phyloP scores from a whole-genome alignment of 2,888 invertebrate genomes.

The Epistrophe eligans region DNA sequence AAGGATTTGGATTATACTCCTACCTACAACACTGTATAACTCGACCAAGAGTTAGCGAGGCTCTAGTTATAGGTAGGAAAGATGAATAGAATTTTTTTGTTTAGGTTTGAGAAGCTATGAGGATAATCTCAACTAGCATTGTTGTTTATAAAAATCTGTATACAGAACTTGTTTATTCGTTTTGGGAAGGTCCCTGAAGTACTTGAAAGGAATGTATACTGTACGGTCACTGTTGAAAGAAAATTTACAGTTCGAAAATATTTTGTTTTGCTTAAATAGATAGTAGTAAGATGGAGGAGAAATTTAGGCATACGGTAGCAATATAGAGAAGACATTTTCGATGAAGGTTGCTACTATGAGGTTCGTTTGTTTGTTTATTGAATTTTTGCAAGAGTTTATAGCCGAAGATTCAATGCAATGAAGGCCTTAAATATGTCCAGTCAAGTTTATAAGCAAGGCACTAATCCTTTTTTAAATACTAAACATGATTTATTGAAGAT shows the following conservation, averaged over 20 bases:
- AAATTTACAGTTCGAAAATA: not conserved
- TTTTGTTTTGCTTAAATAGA: no score
- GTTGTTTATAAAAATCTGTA: not conserved
- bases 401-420: no score
- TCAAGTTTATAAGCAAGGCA: no score
- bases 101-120: constrained; percentile 38
- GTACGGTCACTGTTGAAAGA: not conserved
- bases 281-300: no score
- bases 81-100: not conserved
- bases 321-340: no score
- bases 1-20: constrained; percentile 13
- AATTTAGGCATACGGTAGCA: no score
- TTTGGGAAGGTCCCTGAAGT: not conserved
- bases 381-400: no score
- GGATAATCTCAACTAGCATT: not conserved
- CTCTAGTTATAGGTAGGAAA: not conserved
- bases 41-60: not conserved
- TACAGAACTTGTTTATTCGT: constrained; percentile 10
- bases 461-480: no score
- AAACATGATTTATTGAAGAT: no score
- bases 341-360: no score
- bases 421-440: no score
- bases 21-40: not conserved
- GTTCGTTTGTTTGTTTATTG: no score
- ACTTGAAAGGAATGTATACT: not conserved